These are phyloP conservation scores for Apoda limacodes DNA, from an alignment of 2,888 invertebrate genomes.

Conservation along the genomic window DNA sequence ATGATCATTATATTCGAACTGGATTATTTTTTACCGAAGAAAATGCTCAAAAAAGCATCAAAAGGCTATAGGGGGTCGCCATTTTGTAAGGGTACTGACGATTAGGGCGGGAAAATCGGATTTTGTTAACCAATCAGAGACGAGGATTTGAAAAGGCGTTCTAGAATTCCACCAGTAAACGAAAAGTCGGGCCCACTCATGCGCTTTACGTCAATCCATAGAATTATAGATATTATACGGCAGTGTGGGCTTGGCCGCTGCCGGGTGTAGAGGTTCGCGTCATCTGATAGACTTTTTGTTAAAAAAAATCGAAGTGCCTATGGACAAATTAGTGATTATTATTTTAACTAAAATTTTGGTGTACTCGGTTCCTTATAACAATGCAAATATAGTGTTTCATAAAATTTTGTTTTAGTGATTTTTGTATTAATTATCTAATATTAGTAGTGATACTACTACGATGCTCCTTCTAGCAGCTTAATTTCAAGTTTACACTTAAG, in stretches of 20 bases:
- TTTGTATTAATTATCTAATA: too few relatives aligned
- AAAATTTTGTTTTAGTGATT: too few relatives aligned
- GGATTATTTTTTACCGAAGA: constrained; percentile 67
- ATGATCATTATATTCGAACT: constrained; percentile 68
- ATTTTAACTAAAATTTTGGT: too few relatives aligned
- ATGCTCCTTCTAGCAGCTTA: too few relatives aligned
- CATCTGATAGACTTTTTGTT: constrained; percentile 28
- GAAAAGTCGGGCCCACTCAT: constrained; percentile 42
- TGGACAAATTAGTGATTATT: constrained; percentile 34
- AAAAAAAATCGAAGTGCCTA: constrained; percentile 58
- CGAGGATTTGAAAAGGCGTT: constrained; percentile 48
- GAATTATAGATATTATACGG: constrained; percentile 62
- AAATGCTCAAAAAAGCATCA: constrained; percentile 67
- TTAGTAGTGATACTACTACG: too few relatives aligned
- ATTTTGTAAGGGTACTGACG: constrained; percentile 58
- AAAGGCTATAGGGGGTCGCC: constrained; percentile 65
- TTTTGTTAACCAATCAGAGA: constrained; percentile 37
- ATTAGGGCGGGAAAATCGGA: constrained; percentile 55
- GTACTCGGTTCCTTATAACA: too few relatives aligned
- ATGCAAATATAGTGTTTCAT: too few relatives aligned
- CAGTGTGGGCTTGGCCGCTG: constrained; percentile 62
- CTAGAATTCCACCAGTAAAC: constrained; percentile 38
- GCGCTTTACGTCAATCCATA: constrained; percentile 64
- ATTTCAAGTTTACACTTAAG: too few relatives aligned
- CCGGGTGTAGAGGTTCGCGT: constrained; percentile 41